Evolutionary conservation across 2,797 vertebrate species (phyloP), one percentile per base, ranked within the genome.

Genomic region (Spinus pinus): DNA sequence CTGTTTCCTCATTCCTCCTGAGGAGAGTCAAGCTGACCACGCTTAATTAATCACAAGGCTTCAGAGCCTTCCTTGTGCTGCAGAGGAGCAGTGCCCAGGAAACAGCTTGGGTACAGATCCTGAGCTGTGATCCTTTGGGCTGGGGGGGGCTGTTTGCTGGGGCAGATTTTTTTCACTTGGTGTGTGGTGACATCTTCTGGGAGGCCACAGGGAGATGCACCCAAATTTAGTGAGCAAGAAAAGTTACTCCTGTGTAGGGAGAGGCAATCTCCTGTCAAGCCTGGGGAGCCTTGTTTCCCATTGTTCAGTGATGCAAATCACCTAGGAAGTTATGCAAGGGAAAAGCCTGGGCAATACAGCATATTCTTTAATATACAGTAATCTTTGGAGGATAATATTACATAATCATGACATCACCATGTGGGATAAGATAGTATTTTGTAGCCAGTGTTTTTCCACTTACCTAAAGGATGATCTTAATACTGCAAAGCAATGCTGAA

Each of bases 1-100:
- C 66, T 75, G 56, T 92, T 97, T 97, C 95, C 94, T 96, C 95
- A 93, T 96, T 97, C 87, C 60, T 96, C 31, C 22, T 57, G 41
- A 57, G 82, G 89, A 88, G 86, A 93, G 91, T 81, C 89, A 79
- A 81, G 77, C 87, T 96, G 95, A 95, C 94, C 89, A 50, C 25
- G 75, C 72, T 86, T 50, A 49, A 61, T 81, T 86, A 95, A 62
- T 81, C 61, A 39, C 6, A 0, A 81, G 56, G 33, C 44, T 71
- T 89, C 69, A 46, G 87, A 88, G 58, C 53, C 37, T 91, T 94
- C 80, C 80, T 83, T 72, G 31, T 75, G 35, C 56, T 83, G 62
- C 41, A 56, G 53, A 47, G 47, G 60, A 87, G 12, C n/a, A 27
- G 25, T 19, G 56, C 57, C 23, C 35, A 17, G 39, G 31, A 67